Evolutionary conservation across 2,888 invertebrate genomes (phyloP), one percentile per base, ranked within the genome.

Genomic region (Plebejus argus): DNA sequence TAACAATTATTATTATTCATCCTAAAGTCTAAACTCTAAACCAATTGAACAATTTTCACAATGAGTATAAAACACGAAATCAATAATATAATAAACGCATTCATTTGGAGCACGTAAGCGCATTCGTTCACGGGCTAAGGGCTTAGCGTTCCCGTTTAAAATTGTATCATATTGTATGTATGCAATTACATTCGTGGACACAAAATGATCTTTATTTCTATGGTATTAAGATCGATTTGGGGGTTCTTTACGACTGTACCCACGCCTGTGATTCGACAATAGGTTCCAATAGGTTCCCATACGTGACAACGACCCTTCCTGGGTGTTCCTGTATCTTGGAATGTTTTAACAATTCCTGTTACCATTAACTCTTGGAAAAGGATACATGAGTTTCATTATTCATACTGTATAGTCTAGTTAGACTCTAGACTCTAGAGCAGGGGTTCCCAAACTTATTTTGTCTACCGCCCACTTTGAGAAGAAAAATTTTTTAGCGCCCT

Each of bases 251-350:
- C 5, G 66, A 33, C 15, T 83, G 77, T 77, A 81, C 88, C 88
- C 86, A 89, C 88, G 91, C 88, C 88, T 92, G 91, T 92, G 91
- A 90, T 87, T 84, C 86, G 87, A 91, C 91, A 90, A 82, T 85
- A 85, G 86, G 89, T 88, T 86, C 87, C 91, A 90, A 82, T 85
- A 85, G 86, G 89, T 88, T 86, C 87, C 85, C 86, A 90, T 89
- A 91, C 91, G 92, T 92, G 91, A 91, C 89, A 83, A 84, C 85
- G 86, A 86, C 87, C 88, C 89, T 86, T 85, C 85, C 84, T 86
- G 85, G 85, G 86, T 83, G 87, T 87, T 87, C 87, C 83, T 80
- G 84, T 23, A 77, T 72, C 72, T 56, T 72, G 72, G 71, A 71
- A 77, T 71, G 72, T 58, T 28, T 77, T 77, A 72, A 39, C 71